Conservation (phyloP, 1,140 invertebrate species). For the Drosophila ercepeae region DNA sequence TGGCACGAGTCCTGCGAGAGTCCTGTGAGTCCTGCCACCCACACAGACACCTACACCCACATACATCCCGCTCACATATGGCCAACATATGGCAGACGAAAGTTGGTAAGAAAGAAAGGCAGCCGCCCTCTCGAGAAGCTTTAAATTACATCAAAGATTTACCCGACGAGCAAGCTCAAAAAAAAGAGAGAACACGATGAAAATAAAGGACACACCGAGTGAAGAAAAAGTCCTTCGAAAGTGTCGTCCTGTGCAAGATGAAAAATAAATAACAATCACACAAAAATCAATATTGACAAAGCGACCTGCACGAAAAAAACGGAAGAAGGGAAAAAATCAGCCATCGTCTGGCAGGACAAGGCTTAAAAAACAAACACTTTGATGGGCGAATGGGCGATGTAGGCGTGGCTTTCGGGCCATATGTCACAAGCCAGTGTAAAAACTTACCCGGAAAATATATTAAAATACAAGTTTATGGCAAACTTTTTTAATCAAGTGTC, state of each 20-base stretch:
- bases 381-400: neutral
- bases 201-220: conserved; percentile 1
- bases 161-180: neutral
- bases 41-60: conserved; percentile 1
- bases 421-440: conserved; percentile 30
- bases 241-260: conserved; percentile 54
- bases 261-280: conserved; percentile 80
- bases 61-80: conserved; percentile 14
- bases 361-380: conserved; percentile 23
- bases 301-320: conserved; percentile 13
- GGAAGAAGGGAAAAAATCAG: neutral
- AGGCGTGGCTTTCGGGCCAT: conserved; percentile 40
- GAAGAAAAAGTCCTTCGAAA: conserved; percentile 35
- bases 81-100: conserved; percentile 49
- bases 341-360: neutral
- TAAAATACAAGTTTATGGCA: conserved; percentile 20
- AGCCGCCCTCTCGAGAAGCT: conserved; percentile 14
- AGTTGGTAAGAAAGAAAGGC: conserved; percentile 4
- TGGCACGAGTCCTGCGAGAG: conserved; percentile 21
- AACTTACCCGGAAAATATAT: conserved; percentile 44
- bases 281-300: conserved; percentile 76
- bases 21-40: neutral
- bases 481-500: conserved; percentile 76
- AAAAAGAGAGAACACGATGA: neutral
- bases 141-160: conserved; percentile 66